Conservation (phyloP, 2,797 vertebrate species). For the Pseudomugil tenellus region DNA sequence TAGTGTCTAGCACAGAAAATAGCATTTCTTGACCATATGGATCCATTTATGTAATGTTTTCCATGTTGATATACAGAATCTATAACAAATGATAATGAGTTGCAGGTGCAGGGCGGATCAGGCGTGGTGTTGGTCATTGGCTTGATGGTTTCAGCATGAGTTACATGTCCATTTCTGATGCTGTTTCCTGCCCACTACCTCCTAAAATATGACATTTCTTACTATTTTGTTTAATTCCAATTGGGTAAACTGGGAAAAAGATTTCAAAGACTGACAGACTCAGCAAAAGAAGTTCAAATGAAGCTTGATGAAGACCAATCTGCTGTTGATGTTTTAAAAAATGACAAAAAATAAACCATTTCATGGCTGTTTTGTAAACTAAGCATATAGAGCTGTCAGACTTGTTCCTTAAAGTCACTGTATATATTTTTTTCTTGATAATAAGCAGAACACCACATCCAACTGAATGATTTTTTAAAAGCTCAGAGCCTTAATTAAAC, state of each 20-base stretch:
- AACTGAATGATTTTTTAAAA: constrained; percentile 53
- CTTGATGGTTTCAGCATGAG: constrained; percentile 83
- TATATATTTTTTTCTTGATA: constrained; percentile 57
- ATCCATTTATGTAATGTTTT: constrained; percentile 90
- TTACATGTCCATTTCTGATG: constrained; percentile 39
- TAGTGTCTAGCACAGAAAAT: constrained; percentile 89
- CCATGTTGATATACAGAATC: constrained; percentile 92
- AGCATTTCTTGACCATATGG: constrained; percentile 90
- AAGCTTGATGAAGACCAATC: constrained; percentile 1
- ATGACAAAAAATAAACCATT: constrained; percentile 17
- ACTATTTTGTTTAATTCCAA: constrained; percentile 54
- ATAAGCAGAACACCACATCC: constrained; percentile 40
- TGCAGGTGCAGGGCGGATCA: constrained; percentile 88
- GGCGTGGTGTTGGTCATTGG: constrained; percentile 83
- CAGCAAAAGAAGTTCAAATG: constrained; percentile 14
- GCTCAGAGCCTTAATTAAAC: constrained; percentile 53
- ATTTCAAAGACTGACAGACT: constrained; percentile 21
- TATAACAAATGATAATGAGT: constrained; percentile 94
- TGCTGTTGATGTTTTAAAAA: not conserved
- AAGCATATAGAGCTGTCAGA: not conserved
- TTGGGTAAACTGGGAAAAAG: constrained; percentile 14
- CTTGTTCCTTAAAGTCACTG: constrained; percentile 52
- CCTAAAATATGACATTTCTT: constrained; percentile 65
- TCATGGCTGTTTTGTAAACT: not conserved
- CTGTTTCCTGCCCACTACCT: constrained; percentile 39